Evolutionary conservation across 2,113 vertebrate genomes (phyloP), one percentile per base, ranked within the genome.

Genomic region (Pristiophorus japonicus): DNA sequence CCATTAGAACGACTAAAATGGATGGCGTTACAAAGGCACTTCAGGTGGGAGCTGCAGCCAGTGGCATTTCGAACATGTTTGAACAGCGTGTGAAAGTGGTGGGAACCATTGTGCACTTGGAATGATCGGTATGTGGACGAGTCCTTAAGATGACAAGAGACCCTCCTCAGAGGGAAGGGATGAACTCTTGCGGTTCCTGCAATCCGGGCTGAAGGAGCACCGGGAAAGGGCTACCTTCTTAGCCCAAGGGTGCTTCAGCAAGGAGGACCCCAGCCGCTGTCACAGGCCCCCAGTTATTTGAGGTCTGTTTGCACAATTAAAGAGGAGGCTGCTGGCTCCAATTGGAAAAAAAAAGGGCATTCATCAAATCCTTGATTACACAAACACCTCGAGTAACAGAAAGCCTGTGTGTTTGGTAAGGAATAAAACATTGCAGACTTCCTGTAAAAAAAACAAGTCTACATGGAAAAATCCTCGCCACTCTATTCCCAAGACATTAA

Each of bases 311-410:
- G 88, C 2, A 92, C 59, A 92, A 92, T 63, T 38, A 63, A 38
- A 63, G 14, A 63, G 59, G 59, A 92, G 88, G n/a, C 20, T 38
- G 88, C n/a, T 63, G 55, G 59, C 88, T 63, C 59, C 88, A 92
- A 62, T 22, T 63, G 59, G n/a, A 27, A 34, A 22, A 34, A 22
- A 22, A 63, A 92, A 63, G 62, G 55, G 88, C 34, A 63, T 92
- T 92, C 55, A 38, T 92, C 88, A 92, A 92, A 92, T n/a, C 88
- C 88, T 65, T 63, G 88, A 92, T 92, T 92, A 63, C 34, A 92
- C 88, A 63, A 65, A 63, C 88, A 92, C 88, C 88, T 92, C 59
- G 24, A 92, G n/a, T 38, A 92, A 63, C 59, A 92, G 59, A 92
- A 92, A 63, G 59, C 88, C 88, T 63, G 59, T 63, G 59, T 92